These are phyloP conservation scores for Thamnophis sirtalis DNA, from an alignment of 2,113 vertebrate genomes.

Conservation along the genomic window DNA sequence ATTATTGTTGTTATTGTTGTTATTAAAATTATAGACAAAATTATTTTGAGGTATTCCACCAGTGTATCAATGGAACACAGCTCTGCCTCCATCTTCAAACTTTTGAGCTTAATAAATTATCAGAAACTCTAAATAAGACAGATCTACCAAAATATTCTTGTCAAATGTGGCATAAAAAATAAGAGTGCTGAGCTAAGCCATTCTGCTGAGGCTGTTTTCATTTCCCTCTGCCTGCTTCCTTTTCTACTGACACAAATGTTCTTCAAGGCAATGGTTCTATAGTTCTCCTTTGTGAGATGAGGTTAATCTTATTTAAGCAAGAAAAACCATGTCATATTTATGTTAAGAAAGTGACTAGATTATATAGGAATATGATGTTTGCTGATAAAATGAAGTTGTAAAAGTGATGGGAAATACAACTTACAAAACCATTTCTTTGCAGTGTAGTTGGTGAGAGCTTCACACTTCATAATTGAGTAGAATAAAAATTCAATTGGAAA, in stretches of 20 bases:
- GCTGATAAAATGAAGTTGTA: not conserved
- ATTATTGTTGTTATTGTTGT: too few relatives aligned
- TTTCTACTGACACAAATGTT: not conserved
- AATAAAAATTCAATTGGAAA: not conserved
- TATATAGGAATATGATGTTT: not conserved
- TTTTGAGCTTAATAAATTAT: not conserved
- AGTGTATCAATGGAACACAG: not conserved
- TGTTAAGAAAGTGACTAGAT: not conserved
- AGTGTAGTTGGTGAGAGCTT: not conserved
- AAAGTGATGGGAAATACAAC: not conserved
- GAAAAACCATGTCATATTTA: not conserved
- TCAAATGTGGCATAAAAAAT: not conserved
- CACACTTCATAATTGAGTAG: not conserved
- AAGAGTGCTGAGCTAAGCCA: not conserved
- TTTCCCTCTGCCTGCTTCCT: not conserved
- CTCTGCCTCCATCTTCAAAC: not conserved
- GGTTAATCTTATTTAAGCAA: not conserved
- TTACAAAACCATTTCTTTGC: not conserved
- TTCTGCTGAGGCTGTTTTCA: not conserved
- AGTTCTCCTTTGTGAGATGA: not conserved
- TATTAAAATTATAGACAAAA: not conserved
- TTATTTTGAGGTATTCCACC: not conserved
- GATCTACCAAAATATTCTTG: not conserved
- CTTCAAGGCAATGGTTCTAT: not conserved
- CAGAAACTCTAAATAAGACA: not conserved